Evolutionary conservation across 2,113 vertebrate species (phyloP), one percentile per base, ranked within the genome.

Genomic region (Prietella phreatophila): DNA sequence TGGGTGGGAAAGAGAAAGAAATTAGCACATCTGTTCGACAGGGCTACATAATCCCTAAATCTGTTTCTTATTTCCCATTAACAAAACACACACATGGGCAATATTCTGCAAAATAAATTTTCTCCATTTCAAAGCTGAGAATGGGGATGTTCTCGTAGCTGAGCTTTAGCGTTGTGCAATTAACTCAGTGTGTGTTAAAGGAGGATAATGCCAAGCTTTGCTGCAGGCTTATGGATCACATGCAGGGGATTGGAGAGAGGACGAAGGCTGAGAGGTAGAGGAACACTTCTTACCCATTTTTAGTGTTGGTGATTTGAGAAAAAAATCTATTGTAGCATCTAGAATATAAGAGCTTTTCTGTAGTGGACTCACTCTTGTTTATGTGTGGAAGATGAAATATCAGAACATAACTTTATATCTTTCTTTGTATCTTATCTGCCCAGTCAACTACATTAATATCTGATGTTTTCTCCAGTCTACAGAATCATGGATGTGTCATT

Each of bases 151-250:
- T 83, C 39, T n/a, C 82, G 27, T 60, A 42, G 83, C 87, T 89
- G 83, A 87, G 81, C 33, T 88, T 87, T 76, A 86, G 76, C 56
- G 55, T 63, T 73, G 78, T 83, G 83, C 85, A 87, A 90, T 91
- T 89, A 91, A 89, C 83, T 91, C 90, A 87, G 86, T 89, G 76
- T 89, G 88, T 88, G 78, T 87, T 85, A 87, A 88, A 78, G 36
- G 36, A 79, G 75, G 89, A 89, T 90, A 73, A 87, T 85, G 42
- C 56, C 65, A 84, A 78, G 89, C 78, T 87, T 80, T 82, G 79
- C 85, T 69, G 83, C 83, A 61, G 86, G 90, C 86, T 91, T 91
- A 90, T 13, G 50, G 73, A 86, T 91, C 90, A 91, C 89, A 91
- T 91, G 90, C 85, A 90, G 83, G 55, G 87, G 87, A 91, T 91